These are phyloP conservation scores for Platycnemis pennipes DNA, from an alignment of 2,888 invertebrate genomes.

Conservation along the genomic window DNA sequence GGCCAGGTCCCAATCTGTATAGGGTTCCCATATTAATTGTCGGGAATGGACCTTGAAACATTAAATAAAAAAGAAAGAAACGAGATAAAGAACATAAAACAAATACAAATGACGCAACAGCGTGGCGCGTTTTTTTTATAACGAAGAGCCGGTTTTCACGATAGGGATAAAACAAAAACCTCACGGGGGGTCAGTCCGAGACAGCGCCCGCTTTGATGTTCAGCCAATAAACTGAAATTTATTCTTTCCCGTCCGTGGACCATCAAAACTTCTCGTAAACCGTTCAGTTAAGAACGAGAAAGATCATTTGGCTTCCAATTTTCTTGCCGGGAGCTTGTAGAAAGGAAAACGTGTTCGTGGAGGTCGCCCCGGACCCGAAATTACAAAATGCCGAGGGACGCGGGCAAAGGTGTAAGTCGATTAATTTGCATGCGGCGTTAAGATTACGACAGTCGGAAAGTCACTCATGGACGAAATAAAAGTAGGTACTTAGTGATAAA, in stretches of 20 bases:
- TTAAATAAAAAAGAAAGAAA: background rate
- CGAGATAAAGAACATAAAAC: background rate
- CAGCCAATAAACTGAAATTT: slow-evolving; percentile 10
- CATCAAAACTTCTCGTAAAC: background rate
- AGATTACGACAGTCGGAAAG: too few relatives aligned
- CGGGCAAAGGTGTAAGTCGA: background rate
- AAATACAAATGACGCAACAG: background rate
- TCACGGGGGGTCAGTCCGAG: background rate
- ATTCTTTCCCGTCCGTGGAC: background rate
- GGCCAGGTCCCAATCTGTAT: background rate
- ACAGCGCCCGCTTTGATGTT: background rate
- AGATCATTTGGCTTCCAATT: background rate
- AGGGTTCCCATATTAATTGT: background rate
- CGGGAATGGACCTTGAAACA: background rate
- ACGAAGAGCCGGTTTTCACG: background rate
- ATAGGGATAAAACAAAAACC: background rate
- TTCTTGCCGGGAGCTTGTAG: background rate
- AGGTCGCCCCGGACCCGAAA: background rate
- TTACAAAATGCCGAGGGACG: background rate
- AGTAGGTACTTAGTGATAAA: too few relatives aligned
- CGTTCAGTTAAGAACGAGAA: background rate
- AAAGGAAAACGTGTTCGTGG: background rate
- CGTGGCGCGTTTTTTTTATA: background rate
- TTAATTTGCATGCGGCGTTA: background rate
- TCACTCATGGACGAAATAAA: too few relatives aligned